These are phyloP conservation scores for Aphis gossypii DNA, from an alignment of 1,140 invertebrate genomes.

Conservation along the genomic window DNA sequence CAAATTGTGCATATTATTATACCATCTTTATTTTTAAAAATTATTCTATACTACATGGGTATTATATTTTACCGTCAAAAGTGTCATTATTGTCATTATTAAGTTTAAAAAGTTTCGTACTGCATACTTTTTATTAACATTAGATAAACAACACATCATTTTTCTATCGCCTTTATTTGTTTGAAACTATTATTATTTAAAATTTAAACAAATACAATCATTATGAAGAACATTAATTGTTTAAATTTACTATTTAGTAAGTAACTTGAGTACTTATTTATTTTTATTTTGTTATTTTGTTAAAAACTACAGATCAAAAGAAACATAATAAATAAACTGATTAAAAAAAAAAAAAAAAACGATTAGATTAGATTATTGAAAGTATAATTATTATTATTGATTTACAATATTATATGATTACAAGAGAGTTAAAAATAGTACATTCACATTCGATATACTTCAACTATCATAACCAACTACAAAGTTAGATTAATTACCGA, in stretches of 20 bases:
- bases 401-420: too few relatives aligned
- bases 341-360: background rate
- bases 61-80: background rate
- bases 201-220: background rate
- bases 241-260: too few relatives aligned
- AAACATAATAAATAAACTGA: background rate
- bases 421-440: too few relatives aligned
- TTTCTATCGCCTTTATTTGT: background rate
- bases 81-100: background rate
- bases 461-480: too few relatives aligned
- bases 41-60: background rate
- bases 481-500: background rate
- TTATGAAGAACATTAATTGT: too few relatives aligned
- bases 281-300: too few relatives aligned
- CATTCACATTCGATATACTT: background rate
- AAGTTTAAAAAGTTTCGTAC: background rate
- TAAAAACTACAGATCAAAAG: background rate
- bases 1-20: background rate
- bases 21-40: background rate
- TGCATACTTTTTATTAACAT: background rate
- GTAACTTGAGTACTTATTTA: too few relatives aligned
- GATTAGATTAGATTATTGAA: too few relatives aligned
- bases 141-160: background rate
- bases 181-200: background rate
- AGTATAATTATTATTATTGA: too few relatives aligned